Evolutionary conservation across 1,140 invertebrate genomes (phyloP), one percentile per base, ranked within the genome.

Genomic region (Drosophila saltans): DNA sequence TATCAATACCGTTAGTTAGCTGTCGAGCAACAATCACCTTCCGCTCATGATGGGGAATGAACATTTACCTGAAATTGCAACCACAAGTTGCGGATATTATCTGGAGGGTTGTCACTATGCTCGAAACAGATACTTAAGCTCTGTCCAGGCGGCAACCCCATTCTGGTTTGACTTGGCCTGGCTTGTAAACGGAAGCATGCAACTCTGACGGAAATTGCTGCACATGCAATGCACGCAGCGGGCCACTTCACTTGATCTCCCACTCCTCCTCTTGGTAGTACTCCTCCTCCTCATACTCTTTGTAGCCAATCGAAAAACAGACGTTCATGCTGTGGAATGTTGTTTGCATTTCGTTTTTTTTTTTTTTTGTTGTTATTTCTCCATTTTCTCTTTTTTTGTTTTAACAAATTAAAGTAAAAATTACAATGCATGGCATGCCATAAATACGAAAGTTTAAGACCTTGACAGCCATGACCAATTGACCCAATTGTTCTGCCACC

Each of bases 391-490:
- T 4, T 28, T 58, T 68, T 76, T 24, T 39, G 71, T 73, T 73
- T 88, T 79, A 80, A 88, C 72, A 86, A 86, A 83, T 86, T 86
- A 83, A 73, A 79, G 80, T 77, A 72, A 80, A 82, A 82, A 75
- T 79, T 88, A 74, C 75, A 80, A 88, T 83, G 80, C 80, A 82
- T 86, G 80, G 62, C 72, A 82, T 79, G 83, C 83, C 80, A 86
- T 86, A 86, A 88, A 86, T 86, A 86, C 80, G 72, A 78, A 68
- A 82, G 68, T 69, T 88, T 83, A 83, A 80, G 83, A 88, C 84
- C 83, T 86, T 88, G 83, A 78, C 76, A 86, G 84, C 83, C 80
- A 66, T 86, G 83, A 86, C 83, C 83, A 86, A 88, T 88, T 86
- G 83, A 86, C 83, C 83, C 83, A 86, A 86, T 82, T 86, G 83